Base-by-base conservation (phyloP, 2,797 vertebrate species). In the Neopelma chrysocephalum region DNA sequence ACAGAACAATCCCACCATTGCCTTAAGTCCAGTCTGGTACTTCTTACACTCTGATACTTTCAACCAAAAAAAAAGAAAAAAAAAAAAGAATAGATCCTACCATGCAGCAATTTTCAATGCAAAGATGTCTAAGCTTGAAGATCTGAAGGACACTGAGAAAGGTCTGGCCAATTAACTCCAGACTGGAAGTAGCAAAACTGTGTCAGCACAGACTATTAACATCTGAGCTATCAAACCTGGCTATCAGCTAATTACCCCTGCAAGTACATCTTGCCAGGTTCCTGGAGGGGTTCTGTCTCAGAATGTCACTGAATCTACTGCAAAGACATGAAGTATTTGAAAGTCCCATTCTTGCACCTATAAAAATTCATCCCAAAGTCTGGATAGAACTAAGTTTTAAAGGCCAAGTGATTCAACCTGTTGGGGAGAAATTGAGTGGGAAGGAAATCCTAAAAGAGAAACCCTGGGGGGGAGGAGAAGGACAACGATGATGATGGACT, bases 381-480 rank as follows among this genome's bases (percentile, higher is more conserved):
- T 51, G 25, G 7, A 61, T 45, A 17, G 43, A 92, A 34, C 4
- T 19, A 32, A 12, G 6, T 34, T 82, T 83, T 83, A 56, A 56
- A 73, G 64, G n/a, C 14, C 18, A 38, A 78, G 15, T 12, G 7
- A 32, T 29, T 58, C 11, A 34, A 32, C 23, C 1, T n/a, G 2
- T 5, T 51, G 31, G 5, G 21, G 25, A 77, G 27, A 48, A 75
- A 58, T 1, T 6, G 8, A 38, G 1, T 12, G 11, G 19, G 29
- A 88, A 83, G 15, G 22, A 65, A 83, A 54, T 70, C 17, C 21
- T 69, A 22, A 80, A 57, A 42, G 29, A 62, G 6, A 64, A 79
- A 29, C 4, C 71, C 42, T 15, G 25, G 0, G 0, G 13, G 36
- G 12, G 36, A 19, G 9, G 42, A 14, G 36, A 12, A 40, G 54